Percentiles rank a stretch among this genome's conserved stretches.
Evolutionary conservation across 53 echinoderm and acorn worm species (phyloP).

Genomic region (Luidia sarsii): DNA sequence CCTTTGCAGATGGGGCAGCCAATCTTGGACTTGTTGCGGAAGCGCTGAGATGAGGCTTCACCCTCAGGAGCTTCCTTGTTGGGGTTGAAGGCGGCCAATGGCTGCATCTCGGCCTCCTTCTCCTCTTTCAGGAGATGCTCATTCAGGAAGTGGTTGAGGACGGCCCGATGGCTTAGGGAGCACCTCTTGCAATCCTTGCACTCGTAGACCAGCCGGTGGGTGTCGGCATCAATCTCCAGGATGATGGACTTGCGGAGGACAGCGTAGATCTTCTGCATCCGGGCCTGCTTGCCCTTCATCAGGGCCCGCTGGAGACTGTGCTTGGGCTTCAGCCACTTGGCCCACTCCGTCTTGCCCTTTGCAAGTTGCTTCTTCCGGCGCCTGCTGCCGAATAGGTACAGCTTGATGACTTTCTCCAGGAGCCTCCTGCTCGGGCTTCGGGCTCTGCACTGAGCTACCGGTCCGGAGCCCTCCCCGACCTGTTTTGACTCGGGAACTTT

Average conservation of each 20-base stretch:
- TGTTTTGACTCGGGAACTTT: too few species aligned
- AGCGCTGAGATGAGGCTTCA: background rate
- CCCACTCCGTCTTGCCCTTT: too few species aligned
- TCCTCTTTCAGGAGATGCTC: conserved; percentile 22
- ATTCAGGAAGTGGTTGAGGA: conserved; percentile 32
- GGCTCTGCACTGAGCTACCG: background rate
- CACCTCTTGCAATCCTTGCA: conserved; percentile 53
- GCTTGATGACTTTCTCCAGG: conserved; percentile 14
- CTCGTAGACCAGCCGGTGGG: conserved; percentile 55
- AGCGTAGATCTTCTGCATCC: conserved; percentile 34
- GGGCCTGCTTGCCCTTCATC: conserved; percentile 9
- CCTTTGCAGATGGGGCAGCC: conserved; percentile 47
- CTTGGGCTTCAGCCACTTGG: conserved; percentile 8
- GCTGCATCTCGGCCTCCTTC: background rate
- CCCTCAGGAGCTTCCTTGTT: conserved; percentile 2
- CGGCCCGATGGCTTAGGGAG: conserved; percentile 15
- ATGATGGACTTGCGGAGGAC: conserved; percentile 44
- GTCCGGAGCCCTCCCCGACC: background rate
- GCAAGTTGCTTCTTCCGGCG: background rate
- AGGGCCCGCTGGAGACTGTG: conserved; percentile 21
- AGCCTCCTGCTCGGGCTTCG: conserved; percentile 11
- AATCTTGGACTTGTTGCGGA: conserved; percentile 33
- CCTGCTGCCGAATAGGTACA: conserved; percentile 4
- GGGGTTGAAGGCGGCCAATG: background rate
- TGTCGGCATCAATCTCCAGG: conserved; percentile 68